phyloP scores from a whole-genome alignment of 1,140 invertebrate genomes.

The Zaprionus capensis region DNA sequence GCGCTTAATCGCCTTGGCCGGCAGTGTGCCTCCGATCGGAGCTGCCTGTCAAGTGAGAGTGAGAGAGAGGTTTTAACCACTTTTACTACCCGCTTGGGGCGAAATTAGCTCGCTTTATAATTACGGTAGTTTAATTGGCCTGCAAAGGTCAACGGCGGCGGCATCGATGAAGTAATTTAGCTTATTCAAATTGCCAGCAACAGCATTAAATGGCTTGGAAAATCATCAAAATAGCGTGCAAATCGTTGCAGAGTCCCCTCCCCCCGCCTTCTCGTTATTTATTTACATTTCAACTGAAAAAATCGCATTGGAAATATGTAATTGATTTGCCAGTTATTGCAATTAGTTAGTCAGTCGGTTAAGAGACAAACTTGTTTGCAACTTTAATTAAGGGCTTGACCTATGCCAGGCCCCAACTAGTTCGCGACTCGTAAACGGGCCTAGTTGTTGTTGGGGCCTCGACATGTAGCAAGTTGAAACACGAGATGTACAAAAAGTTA shows the following conservation, averaged over 20 bases:
- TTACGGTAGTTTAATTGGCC: constrained; percentile 46
- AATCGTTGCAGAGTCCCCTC: constrained; percentile 17
- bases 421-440: not conserved
- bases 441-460: not conserved
- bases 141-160: constrained; percentile 36
- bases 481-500: not conserved
- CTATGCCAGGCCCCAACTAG: not conserved
- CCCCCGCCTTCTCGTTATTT: not conserved
- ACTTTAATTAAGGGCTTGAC: not conserved
- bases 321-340: not conserved
- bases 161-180: constrained; percentile 28
- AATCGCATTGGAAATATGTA: not conserved
- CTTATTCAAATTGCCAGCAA: constrained; percentile 31
- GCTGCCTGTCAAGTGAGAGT: not conserved
- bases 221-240: constrained; percentile 26
- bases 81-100: constrained; percentile 10
- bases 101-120: constrained; percentile 37
- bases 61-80: constrained; percentile 11
- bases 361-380: not conserved
- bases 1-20: constrained; percentile 17
- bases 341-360: not conserved
- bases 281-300: not conserved
- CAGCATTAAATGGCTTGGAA: constrained; percentile 10
- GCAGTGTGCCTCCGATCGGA: not conserved
- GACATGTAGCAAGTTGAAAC: not conserved